Conservation (phyloP, 1,140 invertebrate species). For the Diachasmimorpha longicaudata region DNA sequence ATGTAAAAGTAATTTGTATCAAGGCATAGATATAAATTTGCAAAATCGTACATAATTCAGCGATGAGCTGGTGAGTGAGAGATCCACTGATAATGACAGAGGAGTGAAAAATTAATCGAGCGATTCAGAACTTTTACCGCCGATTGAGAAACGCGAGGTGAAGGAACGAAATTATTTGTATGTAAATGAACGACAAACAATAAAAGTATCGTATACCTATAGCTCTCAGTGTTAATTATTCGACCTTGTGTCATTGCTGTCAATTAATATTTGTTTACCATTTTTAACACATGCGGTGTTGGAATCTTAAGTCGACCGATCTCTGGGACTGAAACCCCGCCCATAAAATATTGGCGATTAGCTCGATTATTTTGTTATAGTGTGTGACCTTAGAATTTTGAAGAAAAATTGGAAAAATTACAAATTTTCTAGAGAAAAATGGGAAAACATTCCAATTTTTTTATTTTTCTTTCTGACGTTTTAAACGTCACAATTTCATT, state of each 20-base stretch:
- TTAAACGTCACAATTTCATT: no score
- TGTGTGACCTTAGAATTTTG: no score
- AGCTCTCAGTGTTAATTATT: not conserved
- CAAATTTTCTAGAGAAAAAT: no score
- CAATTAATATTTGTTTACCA: not conserved
- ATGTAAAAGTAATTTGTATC: slow-evolving; percentile 32
- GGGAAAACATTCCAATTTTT: no score
- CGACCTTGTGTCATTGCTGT: not conserved
- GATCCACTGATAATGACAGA: slow-evolving; percentile 32
- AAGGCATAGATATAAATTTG: slow-evolving; percentile 7
- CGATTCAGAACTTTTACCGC: slow-evolving; percentile 34
- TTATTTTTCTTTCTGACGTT: no score
- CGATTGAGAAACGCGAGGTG: slow-evolving; percentile 49
- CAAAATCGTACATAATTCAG: not conserved
- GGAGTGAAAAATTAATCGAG: slow-evolving; percentile 32
- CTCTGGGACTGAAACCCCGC: not conserved
- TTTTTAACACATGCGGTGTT: not conserved
- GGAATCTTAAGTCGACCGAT: not conserved
- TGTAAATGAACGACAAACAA: slow-evolving; percentile 59
- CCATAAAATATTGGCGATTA: no score
- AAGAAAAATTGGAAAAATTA: no score
- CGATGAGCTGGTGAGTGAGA: slow-evolving; percentile 4
- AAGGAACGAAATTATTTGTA: slow-evolving; percentile 50
- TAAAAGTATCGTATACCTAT: slow-evolving; percentile 42
- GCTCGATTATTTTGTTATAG: no score